Base-by-base conservation (phyloP, 1,140 invertebrate species). In the Yoshiicerus persimilis region DNA sequence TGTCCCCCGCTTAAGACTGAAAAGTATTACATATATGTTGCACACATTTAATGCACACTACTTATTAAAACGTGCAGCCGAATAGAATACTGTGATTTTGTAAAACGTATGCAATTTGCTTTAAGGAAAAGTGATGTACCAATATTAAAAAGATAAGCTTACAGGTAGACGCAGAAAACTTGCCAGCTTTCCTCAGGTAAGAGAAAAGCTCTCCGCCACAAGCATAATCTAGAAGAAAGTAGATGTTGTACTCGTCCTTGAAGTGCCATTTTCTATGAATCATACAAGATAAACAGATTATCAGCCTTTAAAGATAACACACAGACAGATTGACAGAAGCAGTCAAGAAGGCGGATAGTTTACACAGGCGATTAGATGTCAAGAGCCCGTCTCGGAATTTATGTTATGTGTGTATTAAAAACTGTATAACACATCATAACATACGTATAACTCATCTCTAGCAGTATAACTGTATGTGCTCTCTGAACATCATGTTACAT, bases 201-300 rank as follows among this genome's bases (percentile, higher is more conserved):
- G 97, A 97, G 92, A 99, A 99, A 4, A 99, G 94, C 93, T 99
- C 98, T 10, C 98, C 98, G 6, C 98, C 98, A 88, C 96, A 96
- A 0, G 98, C 96, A 92, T 98, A 99, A 92, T 99, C 98, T 91
- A 99, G 96, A 23, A 99, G 93, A 97, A 97, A 96, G 93, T 99
- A 99, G 16, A 98, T 95, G 92, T 97, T 97, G 32, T 95, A 95
- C 75, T 96, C 94, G 92, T 99, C 97, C 91, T 97, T 96, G 89
- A 96, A 95, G 90, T 96, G 96, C 97, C 97, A 99, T 89, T 96
- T 94, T 93, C 98, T 99, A 94, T 89, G 86, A 32, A 32, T 32
- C 27, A 34, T 38, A 39, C 30, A 83, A 84, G 34, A 36, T 41
- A 89, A 66, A 62, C 25, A 84, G 38, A 41, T 84, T 47, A 84